phyloP scores from a whole-genome alignment of 37 sponge, comb jelly and placozoan genomes.

The Spongilla lacustris region DNA sequence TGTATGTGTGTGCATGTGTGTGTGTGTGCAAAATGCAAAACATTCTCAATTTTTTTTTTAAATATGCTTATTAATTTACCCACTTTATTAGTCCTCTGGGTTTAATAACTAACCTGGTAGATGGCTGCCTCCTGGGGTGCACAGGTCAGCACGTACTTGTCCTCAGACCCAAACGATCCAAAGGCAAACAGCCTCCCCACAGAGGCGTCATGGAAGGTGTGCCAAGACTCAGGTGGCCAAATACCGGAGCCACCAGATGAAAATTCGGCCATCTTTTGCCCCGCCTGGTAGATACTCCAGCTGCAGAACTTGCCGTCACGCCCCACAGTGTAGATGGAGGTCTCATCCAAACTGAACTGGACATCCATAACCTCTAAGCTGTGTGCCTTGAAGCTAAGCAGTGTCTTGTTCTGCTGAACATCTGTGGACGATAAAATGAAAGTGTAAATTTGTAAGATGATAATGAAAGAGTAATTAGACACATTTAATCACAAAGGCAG shows the following conservation, averaged over 20 bases:
- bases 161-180: conserved; percentile 61
- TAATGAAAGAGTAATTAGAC: too few relatives aligned
- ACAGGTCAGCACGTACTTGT: conserved; percentile 73
- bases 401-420: conserved; percentile 68
- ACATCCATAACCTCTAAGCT: conserved; percentile 77
- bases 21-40: background rate
- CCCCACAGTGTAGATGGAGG: conserved; percentile 85
- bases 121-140: conserved; percentile 56
- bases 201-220: conserved; percentile 5
- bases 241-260: background rate
- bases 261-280: conserved; percentile 25
- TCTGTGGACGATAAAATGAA: conserved; percentile 31
- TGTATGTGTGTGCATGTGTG: background rate
- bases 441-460: too few relatives aligned
- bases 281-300: conserved; percentile 78
- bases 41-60: too few relatives aligned
- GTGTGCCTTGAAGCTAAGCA: conserved; percentile 92
- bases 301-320: conserved; percentile 63
- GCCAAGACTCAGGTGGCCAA: background rate
- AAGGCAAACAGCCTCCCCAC: conserved; percentile 80
- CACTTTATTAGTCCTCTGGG: too few relatives aligned
- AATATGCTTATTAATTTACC: too few relatives aligned
- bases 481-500: too few relatives aligned
- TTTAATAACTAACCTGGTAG: conserved; percentile 52
- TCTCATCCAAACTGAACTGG: conserved; percentile 94